phyloP scores from a whole-genome alignment of 2,888 invertebrate genomes.

The Drosophila lutescens region DNA sequence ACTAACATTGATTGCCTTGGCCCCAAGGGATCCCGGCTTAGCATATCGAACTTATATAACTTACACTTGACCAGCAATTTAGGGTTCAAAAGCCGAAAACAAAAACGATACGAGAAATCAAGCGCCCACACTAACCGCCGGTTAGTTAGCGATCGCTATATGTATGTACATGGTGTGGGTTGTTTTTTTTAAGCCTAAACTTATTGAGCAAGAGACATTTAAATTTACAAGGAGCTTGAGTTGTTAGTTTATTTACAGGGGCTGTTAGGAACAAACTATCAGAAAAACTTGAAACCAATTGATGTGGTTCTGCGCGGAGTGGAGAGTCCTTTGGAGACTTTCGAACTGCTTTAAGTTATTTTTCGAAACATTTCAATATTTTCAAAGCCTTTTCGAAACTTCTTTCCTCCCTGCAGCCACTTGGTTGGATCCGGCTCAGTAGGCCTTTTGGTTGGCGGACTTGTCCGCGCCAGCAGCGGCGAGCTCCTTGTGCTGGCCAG shows the following conservation, averaged over 20 bases:
- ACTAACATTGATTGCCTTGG: conserved; percentile 26
- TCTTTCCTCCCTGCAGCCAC: neutral
- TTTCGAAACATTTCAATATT: no score
- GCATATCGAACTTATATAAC: conserved; percentile 35
- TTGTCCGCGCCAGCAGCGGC: conserved; percentile 45
- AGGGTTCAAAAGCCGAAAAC: conserved; percentile 53
- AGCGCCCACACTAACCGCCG: conserved; percentile 17
- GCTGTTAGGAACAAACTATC: conserved; percentile 72
- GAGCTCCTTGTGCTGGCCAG: conserved; percentile 31
- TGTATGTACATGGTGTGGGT: conserved; percentile 50
- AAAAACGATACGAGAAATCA: conserved; percentile 14
- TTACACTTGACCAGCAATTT: conserved; percentile 71
- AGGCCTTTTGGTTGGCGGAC: conserved; percentile 65
- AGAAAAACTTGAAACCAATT: conserved; percentile 73
- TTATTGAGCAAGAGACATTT: conserved; percentile 68
- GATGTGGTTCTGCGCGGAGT: conserved; percentile 61
- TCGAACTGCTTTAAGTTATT: neutral
- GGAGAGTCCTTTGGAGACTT: conserved; percentile 13
- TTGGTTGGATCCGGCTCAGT: conserved; percentile 51
- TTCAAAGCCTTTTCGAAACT: no score
- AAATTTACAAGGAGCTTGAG: conserved; percentile 62
- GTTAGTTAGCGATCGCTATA: neutral
- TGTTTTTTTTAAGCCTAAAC: conserved; percentile 49
- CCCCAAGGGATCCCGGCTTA: conserved; percentile 20
- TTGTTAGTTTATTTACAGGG: conserved; percentile 59